Base-by-base conservation (phyloP, 2,113 vertebrate genomes). In the Orientallactaga bullata region DNA sequence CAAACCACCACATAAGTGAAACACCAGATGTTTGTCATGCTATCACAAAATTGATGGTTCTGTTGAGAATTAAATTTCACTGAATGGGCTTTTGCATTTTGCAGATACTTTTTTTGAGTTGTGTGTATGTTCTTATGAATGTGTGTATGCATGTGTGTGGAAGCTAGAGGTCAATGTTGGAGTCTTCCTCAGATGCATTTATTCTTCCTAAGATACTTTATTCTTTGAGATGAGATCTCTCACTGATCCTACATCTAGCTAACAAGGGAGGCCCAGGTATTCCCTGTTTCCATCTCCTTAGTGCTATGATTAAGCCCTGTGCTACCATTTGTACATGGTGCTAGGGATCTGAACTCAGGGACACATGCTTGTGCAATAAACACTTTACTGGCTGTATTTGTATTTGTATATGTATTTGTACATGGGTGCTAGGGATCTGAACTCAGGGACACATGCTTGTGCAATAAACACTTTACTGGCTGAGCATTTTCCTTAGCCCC, bases 11-110 rank as follows among this genome's bases (percentile, higher is more conserved):
- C 55, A 58, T 51, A 61, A 66, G 42, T 17, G 60, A 89, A 66
- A 71, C 6, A 42, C 10, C 6, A 9, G 80, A 47, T 12, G 5
- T 32, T 91, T 37, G 61, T 68, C 42, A 39, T 63, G 47, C 7
- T 88, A 85, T 88, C 30, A 39, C 35, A 82, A 66, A 68, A 90
- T 21, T n/a, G 23, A 81, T 28, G n/a, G 10, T n/a, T 89, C 86
- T 55, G 60, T 91, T 77, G 72, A 81, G 63, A 88, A 74, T 69
- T 91, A 86, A 89, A 88, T 89, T 63, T 10, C 61, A 24, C 3
- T 37, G 28, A 61, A 35, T 6, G 5, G 35, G 51, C 28, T 85
- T 87, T 76, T 39, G 80, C 23, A 61, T 85, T 92, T 60, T 42
- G 4, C 77, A 79, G 37, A 32, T 8, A 58, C 1, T 65, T 65